Base-by-base conservation (phyloP, 2,113 vertebrate genomes). In the Elephas maximus region DNA sequence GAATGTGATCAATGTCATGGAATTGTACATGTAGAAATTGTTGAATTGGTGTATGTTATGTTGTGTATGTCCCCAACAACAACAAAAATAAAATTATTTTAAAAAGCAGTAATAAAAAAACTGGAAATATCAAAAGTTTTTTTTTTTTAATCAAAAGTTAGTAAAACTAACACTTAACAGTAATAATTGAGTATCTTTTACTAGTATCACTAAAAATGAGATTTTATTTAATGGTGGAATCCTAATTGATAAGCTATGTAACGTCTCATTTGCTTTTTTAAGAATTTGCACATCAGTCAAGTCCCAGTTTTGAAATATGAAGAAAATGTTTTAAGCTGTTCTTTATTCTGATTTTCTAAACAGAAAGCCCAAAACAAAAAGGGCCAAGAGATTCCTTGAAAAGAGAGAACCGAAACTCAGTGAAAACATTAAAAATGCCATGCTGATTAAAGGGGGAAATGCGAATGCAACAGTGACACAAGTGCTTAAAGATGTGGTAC, bases 401-500 rank as follows among this genome's bases (percentile, higher is more conserved):
- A 99, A 98, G 98, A 98, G 99, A 97, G 99, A 99, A 28, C 98
- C 99, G 1, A 99, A 99, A 90, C 98, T 99, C 96, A 98, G 92
- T 3, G 99, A 99, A 98, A 99, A 99, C 92, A 98, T 98, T 12
- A 99, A 99, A 98, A 99, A 96, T 94, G 98, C 99, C 33, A 99
- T 99, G 99, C 99, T 99, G 0, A 99, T 99, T 98, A 99, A 99
- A 98, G 99, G 99, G 30, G 99, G 99, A 24, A 99, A 99, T 98
- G 98, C 99, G 77, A 99, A 98, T 76, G 95, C 98, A 71, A 99
- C 97, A 0, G 97, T 99, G 97, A 99, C 99, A 0, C 98, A 99
- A 95, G 99, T 99, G 1, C 99, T 99, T 33, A 99, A 99, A 97
- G 99, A 99, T 94, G 97, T 99, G 92, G 99, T 99, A 98, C 95